Percentiles rank a stretch among this genome's conserved stretches.
Conservation (phyloP, 1,140 invertebrate species). For the Camponotus floridanus region DNA sequence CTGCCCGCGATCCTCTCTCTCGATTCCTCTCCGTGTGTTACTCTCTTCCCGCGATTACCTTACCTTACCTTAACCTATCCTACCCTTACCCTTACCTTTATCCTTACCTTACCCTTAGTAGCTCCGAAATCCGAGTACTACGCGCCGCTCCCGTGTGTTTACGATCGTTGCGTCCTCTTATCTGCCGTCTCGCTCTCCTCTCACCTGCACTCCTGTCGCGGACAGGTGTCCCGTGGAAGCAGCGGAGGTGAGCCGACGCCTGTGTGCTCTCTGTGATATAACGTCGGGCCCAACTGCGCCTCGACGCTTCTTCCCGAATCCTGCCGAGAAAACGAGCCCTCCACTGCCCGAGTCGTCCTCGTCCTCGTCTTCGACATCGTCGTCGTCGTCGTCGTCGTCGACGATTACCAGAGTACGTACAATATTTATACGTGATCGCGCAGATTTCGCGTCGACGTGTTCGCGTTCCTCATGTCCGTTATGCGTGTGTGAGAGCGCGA, state of each 20-base stretch:
- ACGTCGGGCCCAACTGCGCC: conserved; percentile 11
- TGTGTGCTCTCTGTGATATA: conserved; percentile 65
- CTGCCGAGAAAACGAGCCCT: conserved; percentile 68
- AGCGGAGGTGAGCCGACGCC: conserved; percentile 69
- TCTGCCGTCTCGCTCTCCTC: conserved; percentile 70
- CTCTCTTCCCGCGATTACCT: conserved; percentile 25
- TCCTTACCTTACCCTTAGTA: conserved; percentile 17
- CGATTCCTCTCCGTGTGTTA: conserved; percentile 30
- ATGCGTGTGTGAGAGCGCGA: conserved; percentile 32
- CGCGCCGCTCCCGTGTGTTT: conserved; percentile 73
- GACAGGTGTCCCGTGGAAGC: conserved; percentile 71
- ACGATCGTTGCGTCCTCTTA: conserved; percentile 75
- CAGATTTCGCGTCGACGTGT: conserved; percentile 21
- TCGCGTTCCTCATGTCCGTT: not conserved
- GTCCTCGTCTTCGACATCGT: not conserved
- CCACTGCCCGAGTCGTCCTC: conserved; percentile 51
- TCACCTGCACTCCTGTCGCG: conserved; percentile 68
- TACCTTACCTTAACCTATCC: conserved; percentile 29
- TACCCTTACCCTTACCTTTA: conserved; percentile 1
- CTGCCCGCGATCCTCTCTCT: not conserved
- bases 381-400: not conserved
- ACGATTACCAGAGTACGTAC: not conserved
- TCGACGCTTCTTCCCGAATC: conserved; percentile 55
- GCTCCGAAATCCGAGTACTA: conserved; percentile 55
- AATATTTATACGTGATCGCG: not conserved